Conservation (phyloP, 2,113 vertebrate genomes). For the Carettochelys insculpta region DNA sequence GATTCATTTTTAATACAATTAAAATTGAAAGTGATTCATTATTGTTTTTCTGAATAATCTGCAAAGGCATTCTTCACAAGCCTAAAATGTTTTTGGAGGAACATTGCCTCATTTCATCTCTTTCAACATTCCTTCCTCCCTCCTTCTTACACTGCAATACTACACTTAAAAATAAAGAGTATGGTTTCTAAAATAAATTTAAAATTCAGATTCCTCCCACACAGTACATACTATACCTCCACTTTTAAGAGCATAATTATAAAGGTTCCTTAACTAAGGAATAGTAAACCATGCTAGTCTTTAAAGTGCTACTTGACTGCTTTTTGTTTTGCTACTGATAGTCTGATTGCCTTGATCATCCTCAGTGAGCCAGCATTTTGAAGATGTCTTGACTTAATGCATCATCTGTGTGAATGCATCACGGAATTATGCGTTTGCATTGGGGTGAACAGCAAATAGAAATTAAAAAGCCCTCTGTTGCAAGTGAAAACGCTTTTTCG, state of each 20-base stretch:
- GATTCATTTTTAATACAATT: neutral
- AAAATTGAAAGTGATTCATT: neutral
- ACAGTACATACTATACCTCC: neutral
- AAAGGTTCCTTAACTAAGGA: neutral
- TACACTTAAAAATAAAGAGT: neutral
- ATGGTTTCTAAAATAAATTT: slow-evolving; percentile 25
- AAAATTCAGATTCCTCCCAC: slow-evolving; percentile 7
- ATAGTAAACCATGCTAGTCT: neutral
- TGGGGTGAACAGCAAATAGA: neutral
- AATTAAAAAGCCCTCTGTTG: neutral
- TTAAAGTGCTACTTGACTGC: too few species aligned
- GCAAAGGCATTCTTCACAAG: slow-evolving; percentile 7
- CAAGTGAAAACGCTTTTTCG: neutral
- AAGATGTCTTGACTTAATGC: neutral
- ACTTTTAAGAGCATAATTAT: slow-evolving; percentile 26
- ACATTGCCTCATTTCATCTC: neutral
- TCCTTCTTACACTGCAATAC: neutral
- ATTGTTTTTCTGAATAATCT: slow-evolving; percentile 23
- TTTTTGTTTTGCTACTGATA: too few species aligned
- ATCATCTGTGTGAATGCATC: neutral
- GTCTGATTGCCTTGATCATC: neutral
- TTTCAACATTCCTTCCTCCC: neutral
- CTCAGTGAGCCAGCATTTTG: neutral
- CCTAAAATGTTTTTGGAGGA: neutral
- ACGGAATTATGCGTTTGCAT: neutral